A percentile compares a stretch with the other conserved stretches of the same genome.
Evolutionary conservation across 2,113 vertebrate genomes (phyloP).

Genomic region (Raphicerus campestris): DNA sequence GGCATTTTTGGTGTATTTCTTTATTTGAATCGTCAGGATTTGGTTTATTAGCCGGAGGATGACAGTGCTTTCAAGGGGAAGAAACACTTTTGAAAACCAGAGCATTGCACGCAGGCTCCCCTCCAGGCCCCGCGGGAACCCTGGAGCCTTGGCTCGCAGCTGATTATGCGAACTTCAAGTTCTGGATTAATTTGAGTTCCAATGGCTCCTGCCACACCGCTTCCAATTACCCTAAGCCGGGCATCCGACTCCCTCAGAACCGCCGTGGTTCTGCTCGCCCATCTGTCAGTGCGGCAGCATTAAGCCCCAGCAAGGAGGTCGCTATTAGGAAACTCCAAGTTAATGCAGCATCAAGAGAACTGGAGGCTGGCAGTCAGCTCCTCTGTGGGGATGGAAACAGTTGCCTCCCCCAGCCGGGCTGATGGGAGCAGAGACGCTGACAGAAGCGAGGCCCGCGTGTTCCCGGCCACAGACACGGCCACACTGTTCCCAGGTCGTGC

Average conservation of each 20-base stretch:
- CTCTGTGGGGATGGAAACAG: neutral
- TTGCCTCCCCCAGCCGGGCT: neutral
- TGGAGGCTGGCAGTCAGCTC: neutral
- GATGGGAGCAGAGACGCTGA: neutral
- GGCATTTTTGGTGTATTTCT: neutral
- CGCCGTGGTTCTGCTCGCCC: neutral
- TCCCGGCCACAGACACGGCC: fast-evolving
- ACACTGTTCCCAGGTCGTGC: neutral
- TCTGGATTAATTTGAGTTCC: neutral
- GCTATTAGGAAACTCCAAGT: neutral
- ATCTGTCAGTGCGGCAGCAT: constrained; percentile 10
- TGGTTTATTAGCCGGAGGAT: neutral
- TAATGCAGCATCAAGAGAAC: neutral
- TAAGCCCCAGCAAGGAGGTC: constrained; percentile 10
- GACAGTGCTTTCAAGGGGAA: neutral
- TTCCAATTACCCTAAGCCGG: neutral
- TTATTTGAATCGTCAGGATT: neutral
- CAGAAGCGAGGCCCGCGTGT: neutral
- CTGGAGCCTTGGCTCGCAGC: neutral
- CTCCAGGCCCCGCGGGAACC: neutral
- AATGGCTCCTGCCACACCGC: neutral
- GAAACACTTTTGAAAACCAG: neutral
- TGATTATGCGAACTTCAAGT: neutral
- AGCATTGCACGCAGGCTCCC: too few relatives aligned
- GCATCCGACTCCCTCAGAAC: neutral